Conservation (phyloP, 37 sponge, comb jelly and placozoan species). For the Beroe forskalii region DNA sequence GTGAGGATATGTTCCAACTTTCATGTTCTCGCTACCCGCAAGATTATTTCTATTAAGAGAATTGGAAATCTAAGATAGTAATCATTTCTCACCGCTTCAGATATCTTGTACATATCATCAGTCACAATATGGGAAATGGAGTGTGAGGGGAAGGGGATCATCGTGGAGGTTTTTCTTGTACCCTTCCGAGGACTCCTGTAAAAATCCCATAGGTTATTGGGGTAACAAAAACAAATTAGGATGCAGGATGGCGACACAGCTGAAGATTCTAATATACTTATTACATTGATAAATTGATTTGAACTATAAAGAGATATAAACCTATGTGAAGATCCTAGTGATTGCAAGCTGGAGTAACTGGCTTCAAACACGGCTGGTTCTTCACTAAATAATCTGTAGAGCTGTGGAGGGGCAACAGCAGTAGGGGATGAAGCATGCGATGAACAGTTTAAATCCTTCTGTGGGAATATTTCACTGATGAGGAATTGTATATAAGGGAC, state of each 20-base stretch:
- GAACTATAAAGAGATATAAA: background rate
- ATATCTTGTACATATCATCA: background rate
- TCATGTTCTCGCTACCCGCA: too few relatives aligned
- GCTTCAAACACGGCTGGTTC: background rate
- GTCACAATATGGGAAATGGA: background rate
- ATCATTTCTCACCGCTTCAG: too few relatives aligned
- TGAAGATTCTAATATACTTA: too few relatives aligned
- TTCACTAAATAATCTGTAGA: background rate
- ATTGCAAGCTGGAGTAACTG: background rate
- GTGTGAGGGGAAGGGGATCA: background rate
- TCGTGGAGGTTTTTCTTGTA: background rate
- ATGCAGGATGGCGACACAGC: too few relatives aligned
- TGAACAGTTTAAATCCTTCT: background rate
- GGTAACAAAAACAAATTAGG: too few relatives aligned
- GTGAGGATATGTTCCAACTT: too few relatives aligned
- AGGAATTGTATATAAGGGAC: too few relatives aligned
- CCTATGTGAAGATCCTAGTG: background rate
- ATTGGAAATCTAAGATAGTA: too few relatives aligned
- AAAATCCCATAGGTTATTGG: too few relatives aligned
- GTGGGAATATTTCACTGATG: too few relatives aligned
- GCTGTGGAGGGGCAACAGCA: background rate
- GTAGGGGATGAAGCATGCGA: background rate
- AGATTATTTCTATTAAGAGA: too few relatives aligned
- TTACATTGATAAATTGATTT: background rate
- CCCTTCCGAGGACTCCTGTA: background rate